Base-by-base conservation (phyloP, 2,113 vertebrate species). In the Malurus melanocephalus region DNA sequence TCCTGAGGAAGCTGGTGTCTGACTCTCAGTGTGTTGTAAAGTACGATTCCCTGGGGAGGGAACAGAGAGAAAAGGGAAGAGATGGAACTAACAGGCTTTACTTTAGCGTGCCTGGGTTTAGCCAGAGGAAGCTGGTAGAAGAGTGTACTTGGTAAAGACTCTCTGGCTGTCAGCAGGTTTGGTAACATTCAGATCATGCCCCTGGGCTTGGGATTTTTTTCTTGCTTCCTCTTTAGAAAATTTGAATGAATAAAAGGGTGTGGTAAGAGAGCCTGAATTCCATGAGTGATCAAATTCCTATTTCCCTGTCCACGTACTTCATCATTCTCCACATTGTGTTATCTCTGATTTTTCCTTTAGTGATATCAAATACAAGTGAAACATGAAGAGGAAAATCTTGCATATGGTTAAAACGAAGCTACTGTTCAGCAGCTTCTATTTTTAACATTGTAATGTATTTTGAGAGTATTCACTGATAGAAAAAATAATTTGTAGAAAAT, bases 231-330 rank as follows among this genome's bases (percentile, higher is more conserved):
- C 85, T 94, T 80, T 8, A 91, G 75, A 86, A 88, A 78, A 95
- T 93, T 93, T 93, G 87, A 95, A 91, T 94, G 81, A 89, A 65
- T 83, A 88, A 80, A 72, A 86, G 89, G 93, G 89, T 91, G 95
- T 92, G 91, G 82, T 92, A 49, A 40, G 52, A 87, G 23, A 4
- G 33, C 75, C 76, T 83, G 85, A 76, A 90, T 95, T 95, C 80
- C 49, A 4, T 22, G 46, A 73, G n/a, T 66, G 84, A 93, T 95
- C 65, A 69, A 75, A 80, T 90, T 93, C 52, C 42, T 23, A 10
- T 74, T 91, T 89, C 46, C 56, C 8, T 66, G 35, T 42, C 19
- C 45, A 9, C 2, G 2, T 26, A 60, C 45, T 83, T 71, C 67
- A 53, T 86, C 3, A 1, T 67, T 82, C 9, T 66, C 16, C 38